Base-by-base conservation (phyloP, 2,797 vertebrate genomes). In the Mormyrus hasselquistii region DNA sequence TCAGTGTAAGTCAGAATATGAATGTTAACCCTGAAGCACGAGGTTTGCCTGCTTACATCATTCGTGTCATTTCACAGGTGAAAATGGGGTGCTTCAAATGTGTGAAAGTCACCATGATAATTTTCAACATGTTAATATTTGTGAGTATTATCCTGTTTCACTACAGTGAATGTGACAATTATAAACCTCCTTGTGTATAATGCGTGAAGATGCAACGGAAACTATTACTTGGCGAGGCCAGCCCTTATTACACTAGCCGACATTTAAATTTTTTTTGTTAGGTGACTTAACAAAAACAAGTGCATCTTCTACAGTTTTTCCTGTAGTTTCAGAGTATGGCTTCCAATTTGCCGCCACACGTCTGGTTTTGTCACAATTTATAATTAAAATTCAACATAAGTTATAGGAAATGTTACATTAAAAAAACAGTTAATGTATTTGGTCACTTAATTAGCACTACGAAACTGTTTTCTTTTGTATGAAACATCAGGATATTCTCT, bases 31-130 rank as follows among this genome's bases (percentile, higher is more conserved):
- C 25, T 57, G 19, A 55, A 55, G n/a, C 14, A 49, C 84, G 49
- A n/a, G 14, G 38, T 82, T n/a, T 57, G 53, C 44, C 76, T 47
- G 25, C 76, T 55, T 34, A 79, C 53, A 55, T 62, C 57, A 52
- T 65, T 9, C 65, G 19, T 29, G 16, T 57, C 90, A 93, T 91
- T 89, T 93, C 92, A 38, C 93, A 96, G 95, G 91, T 94, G 91
- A 96, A 95, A 93, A 99, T 99, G 98, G 94, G 96, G 89, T 96
- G 94, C 94, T 98, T 97, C 94, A 95, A 93, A 84, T 97, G 98
- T 89, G 91, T 98, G 94, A 98, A 97, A 93, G 91, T 96, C 79
- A 94, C 97, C 94, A 98, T 97, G 97, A 50, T 96, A 92, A 87
- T 98, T 88, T 97, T 98, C 96, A 98, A 98, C 94, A 92, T 97